phyloP scores from a whole-genome alignment of 2,888 invertebrate genomes.

The Drosophila subsilvestris region DNA sequence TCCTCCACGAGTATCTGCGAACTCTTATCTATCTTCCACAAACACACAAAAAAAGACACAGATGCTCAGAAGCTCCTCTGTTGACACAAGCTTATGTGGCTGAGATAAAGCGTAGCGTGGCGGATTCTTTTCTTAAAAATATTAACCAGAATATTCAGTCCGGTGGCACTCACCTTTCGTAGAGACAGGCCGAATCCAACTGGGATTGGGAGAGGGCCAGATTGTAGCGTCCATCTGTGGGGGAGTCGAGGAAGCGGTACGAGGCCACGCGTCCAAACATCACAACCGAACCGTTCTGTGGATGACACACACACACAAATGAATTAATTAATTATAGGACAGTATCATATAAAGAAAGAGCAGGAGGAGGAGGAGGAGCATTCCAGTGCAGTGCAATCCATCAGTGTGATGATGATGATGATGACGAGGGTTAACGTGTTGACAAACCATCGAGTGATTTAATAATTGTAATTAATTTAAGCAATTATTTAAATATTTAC shows the following conservation, averaged over 20 bases:
- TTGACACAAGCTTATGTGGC: constrained; percentile 20
- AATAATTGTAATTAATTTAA: constrained; percentile 44
- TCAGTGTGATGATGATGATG: constrained; percentile 30
- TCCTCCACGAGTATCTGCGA: too few species aligned
- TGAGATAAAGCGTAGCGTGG: constrained; percentile 13
- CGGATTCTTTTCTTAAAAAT: not conserved
- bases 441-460: constrained; percentile 38
- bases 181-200: constrained; percentile 90
- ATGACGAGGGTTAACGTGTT: constrained; percentile 37
- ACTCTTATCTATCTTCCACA: not conserved
- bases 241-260: constrained; percentile 93
- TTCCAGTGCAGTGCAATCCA: not conserved
- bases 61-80: not conserved
- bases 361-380: not conserved
- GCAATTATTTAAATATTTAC: constrained; percentile 34
- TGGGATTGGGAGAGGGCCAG: constrained; percentile 90
- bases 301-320: constrained; percentile 5
- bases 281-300: constrained; percentile 91
- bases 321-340: constrained; percentile 40
- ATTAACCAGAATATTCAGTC: not conserved
- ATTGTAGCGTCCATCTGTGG: constrained; percentile 91
- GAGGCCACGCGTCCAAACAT: constrained; percentile 95
- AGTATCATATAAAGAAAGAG: not conserved
- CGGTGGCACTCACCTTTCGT: constrained; percentile 89
- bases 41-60: not conserved